These are phyloP conservation scores for Epinephelus malabaricus DNA, from an alignment of 2,797 vertebrate genomes.

Conservation along the genomic window DNA sequence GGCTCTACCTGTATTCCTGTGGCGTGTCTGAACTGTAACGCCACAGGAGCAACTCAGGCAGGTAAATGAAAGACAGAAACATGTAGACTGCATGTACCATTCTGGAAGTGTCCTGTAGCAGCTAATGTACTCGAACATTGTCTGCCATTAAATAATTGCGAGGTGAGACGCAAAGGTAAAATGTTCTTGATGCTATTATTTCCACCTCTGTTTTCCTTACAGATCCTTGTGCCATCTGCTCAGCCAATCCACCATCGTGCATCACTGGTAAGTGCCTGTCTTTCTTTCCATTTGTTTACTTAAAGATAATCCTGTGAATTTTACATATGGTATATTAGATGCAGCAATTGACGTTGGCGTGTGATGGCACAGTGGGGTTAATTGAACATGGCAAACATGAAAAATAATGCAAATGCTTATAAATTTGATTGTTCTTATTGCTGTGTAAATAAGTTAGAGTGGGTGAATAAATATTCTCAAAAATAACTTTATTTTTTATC, in stretches of 20 bases:
- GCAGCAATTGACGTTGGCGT: neutral
- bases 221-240: neutral
- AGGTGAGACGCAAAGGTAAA: neutral
- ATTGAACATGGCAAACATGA: neutral
- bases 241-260: fast-evolving
- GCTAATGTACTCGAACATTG: conserved; percentile 25
- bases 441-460: neutral
- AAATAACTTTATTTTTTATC: neutral
- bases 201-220: conserved; percentile 12
- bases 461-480: neutral
- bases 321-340: neutral
- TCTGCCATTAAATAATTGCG: conserved; percentile 19
- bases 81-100: too few relatives aligned
- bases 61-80: conserved; percentile 24
- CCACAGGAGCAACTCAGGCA: neutral
- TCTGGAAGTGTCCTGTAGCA: conserved; percentile 4
- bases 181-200: neutral
- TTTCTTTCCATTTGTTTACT: conserved; percentile 36
- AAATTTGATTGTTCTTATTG: neutral
- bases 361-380: neutral
- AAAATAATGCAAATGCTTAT: neutral
- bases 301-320: neutral
- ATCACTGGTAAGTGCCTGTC: conserved; percentile 24
- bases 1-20: neutral
- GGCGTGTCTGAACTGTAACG: conserved; percentile 25